These are phyloP conservation scores for Lycaena phlaeas DNA, from an alignment of 2,888 invertebrate genomes.

Conservation along the genomic window DNA sequence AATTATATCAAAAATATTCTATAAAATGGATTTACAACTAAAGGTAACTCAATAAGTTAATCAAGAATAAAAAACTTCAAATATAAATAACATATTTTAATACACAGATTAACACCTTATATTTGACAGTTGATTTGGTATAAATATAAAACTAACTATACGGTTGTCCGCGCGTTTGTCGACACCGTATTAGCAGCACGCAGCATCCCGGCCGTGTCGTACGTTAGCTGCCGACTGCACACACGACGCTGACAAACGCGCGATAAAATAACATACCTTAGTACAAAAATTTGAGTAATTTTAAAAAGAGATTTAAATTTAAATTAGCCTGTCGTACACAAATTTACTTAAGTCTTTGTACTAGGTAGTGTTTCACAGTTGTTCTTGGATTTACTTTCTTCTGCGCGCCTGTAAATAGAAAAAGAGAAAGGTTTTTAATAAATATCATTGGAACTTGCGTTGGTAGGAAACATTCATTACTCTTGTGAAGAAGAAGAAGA, in stretches of 20 bases:
- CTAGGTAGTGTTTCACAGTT: slow-evolving; percentile 1
- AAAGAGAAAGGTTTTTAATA: slow-evolving; percentile 8
- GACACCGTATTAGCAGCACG: no score
- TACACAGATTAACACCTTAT: slow-evolving; percentile 7
- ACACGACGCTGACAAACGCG: not conserved
- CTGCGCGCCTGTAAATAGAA: slow-evolving; percentile 44
- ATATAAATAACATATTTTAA: slow-evolving; percentile 5
- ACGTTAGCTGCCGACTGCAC: not conserved
- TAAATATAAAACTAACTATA: slow-evolving; percentile 3
- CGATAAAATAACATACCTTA: no score
- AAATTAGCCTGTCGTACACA: not conserved
- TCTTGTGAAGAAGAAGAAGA: no score
- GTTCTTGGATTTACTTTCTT: slow-evolving; percentile 37
- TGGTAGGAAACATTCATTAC: no score
- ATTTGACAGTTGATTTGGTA: not conserved
- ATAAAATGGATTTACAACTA: no score
- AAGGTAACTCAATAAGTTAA: no score
- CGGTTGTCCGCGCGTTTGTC: no score
- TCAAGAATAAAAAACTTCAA: not conserved
- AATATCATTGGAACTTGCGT: no score
- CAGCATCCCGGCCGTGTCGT: no score
- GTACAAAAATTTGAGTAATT: not conserved
- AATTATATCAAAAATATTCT: no score
- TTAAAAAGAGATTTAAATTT: not conserved
- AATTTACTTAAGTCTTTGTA: slow-evolving; percentile 1